Evolutionary conservation across 2,113 vertebrate species (phyloP), one percentile per base, ranked within the genome.

Genomic region (Steatornis caripensis): DNA sequence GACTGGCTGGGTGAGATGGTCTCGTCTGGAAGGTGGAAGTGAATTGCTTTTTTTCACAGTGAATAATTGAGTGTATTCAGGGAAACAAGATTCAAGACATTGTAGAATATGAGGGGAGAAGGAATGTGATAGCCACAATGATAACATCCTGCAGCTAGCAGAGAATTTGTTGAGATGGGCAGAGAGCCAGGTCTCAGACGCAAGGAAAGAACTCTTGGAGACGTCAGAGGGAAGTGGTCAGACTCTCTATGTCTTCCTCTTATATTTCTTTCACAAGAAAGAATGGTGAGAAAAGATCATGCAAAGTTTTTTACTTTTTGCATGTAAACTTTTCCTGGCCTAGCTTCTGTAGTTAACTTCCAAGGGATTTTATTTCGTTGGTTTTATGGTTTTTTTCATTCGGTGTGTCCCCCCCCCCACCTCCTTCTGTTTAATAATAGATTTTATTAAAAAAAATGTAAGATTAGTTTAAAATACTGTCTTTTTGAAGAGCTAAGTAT

Each of bases 311-410:
- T 55, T 43, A 71, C 2, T 57, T 54, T 39, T 10, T 43, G 4
- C 24, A 39, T 46, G 18, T 54, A 86, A 76, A 19, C 9, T 34
- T 61, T 68, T 70, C 53, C 18, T 53, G 15, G 4, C 41, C 30
- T 58, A 60, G 10, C 15, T 60, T 65, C 26, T 41, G 4, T 64
- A 41, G 22, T 6, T 41, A 53, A 36, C 34, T 70, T 76, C 20
- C 7, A 36, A 24, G 13, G 5, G 7, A 2, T 1, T 12, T 51
- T 16, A 1, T 2, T 36, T 37, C 4, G 4, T 43, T 29, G 46
- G 11, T 34, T 69, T 68, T 68, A 6, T 32, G n/a, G 23, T 17
- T 27, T 43, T 51, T n/a, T n/a, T n/a, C n/a, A n/a, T n/a, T n/a
- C n/a, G n/a, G n/a, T n/a, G n/a, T n/a, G n/a, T n/a, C n/a, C n/a